Evolutionary conservation across 2,888 invertebrate species (phyloP).

Genomic region (Lepidonotus clava): DNA sequence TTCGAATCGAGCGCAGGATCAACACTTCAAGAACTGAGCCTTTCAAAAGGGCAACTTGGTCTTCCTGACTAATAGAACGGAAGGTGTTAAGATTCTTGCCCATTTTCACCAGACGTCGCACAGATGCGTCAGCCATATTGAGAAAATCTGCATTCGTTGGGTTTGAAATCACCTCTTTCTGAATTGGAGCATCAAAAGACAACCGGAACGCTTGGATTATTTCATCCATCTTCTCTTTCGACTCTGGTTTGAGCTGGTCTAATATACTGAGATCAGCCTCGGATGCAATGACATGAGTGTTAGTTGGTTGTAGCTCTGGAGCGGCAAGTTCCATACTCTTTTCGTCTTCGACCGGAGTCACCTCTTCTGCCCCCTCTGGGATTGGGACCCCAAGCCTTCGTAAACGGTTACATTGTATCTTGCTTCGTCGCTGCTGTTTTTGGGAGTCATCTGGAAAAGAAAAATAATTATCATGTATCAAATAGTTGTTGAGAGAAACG

Average conservation of each 20-base stretch:
- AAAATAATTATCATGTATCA: background rate
- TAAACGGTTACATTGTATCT: slow-evolving; percentile 75
- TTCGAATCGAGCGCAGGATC: slow-evolving; percentile 76
- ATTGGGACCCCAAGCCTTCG: slow-evolving; percentile 67
- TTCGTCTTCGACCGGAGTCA: background rate
- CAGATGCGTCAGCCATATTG: slow-evolving; percentile 77
- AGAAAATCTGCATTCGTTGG: slow-evolving; percentile 73
- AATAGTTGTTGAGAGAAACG: too few relatives aligned
- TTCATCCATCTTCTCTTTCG: slow-evolving; percentile 52
- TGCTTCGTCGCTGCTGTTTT: slow-evolving; percentile 73
- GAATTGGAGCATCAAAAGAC: slow-evolving; percentile 64
- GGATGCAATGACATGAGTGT: slow-evolving; percentile 58
- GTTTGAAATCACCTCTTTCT: slow-evolving; percentile 67
- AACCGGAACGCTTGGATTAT: slow-evolving; percentile 60
- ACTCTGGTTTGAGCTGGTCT: slow-evolving; percentile 43
- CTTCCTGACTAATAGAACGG: slow-evolving; percentile 95
- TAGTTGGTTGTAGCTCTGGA: background rate
- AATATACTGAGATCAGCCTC: slow-evolving; percentile 50
- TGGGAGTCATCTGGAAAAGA: slow-evolving; percentile 73
- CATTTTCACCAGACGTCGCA: slow-evolving; percentile 85
- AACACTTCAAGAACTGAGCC: slow-evolving; percentile 77
- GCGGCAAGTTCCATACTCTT: background rate
- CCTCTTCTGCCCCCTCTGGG: slow-evolving; percentile 27
- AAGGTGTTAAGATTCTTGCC: slow-evolving; percentile 89
- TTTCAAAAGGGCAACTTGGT: slow-evolving; percentile 88